Evolutionary conservation across 2,888 invertebrate genomes (phyloP).

Genomic region (Heterodera filipjevi): DNA sequence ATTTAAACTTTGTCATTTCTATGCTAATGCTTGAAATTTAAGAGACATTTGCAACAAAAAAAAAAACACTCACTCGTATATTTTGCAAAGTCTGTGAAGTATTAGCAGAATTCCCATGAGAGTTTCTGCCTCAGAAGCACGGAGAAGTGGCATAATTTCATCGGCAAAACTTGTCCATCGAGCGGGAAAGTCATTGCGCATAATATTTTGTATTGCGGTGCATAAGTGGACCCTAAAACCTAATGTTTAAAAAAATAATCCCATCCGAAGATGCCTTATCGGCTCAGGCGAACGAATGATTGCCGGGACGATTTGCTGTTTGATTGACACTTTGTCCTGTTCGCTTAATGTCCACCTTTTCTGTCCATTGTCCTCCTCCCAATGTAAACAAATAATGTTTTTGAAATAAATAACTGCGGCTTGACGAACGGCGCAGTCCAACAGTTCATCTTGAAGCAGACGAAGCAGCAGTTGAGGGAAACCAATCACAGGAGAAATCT

Average conservation of each 20-base stretch:
- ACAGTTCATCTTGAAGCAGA: conserved; percentile 84
- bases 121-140: conserved; percentile 69
- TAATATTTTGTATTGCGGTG: conserved; percentile 87
- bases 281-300: conserved; percentile 88
- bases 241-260: not conserved
- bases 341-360: conserved; percentile 72
- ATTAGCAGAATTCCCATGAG: conserved; percentile 81
- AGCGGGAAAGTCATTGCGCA: conserved; percentile 92
- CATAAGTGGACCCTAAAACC: conserved; percentile 79
- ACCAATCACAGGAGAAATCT: conserved; percentile 90
- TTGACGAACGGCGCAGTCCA: conserved; percentile 89
- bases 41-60: not conserved
- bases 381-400: conserved; percentile 84
- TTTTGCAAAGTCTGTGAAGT: conserved; percentile 91
- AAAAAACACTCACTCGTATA: conserved; percentile 73
- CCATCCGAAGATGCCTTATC: conserved; percentile 71
- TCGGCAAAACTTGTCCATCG: conserved; percentile 77
- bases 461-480: conserved; percentile 90
- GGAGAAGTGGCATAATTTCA: conserved; percentile 88
- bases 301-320: conserved; percentile 92
- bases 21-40: not conserved
- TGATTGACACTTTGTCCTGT: conserved; percentile 88
- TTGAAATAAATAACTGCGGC: conserved; percentile 91
- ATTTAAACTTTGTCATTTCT: too few relatives aligned
- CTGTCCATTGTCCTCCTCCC: conserved; percentile 71